phyloP scores from a whole-genome alignment of 2,797 vertebrate species.

The Basileuterus tristriatus region DNA sequence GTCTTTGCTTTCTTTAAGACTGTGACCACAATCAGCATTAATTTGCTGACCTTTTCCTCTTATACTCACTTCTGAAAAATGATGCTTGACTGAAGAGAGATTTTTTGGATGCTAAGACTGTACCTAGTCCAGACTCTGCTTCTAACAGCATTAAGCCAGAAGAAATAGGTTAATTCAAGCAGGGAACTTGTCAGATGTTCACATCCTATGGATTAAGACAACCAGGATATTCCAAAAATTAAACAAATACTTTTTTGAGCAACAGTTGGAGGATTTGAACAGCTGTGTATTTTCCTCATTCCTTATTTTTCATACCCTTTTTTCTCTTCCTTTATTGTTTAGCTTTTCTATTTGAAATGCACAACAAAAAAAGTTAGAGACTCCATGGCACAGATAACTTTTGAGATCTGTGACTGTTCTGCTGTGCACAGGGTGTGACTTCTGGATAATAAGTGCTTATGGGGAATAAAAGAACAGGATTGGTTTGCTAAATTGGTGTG shows the following conservation, averaged over 20 bases:
- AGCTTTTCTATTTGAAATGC: neutral
- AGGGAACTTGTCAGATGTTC: neutral
- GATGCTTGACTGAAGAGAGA: neutral
- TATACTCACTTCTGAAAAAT: neutral
- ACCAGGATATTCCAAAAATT: constrained; percentile 17
- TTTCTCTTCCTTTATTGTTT: neutral
- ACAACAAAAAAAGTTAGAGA: neutral
- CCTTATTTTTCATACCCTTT: neutral
- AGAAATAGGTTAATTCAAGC: constrained; percentile 27
- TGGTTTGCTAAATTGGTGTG: neutral
- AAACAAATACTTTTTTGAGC: neutral
- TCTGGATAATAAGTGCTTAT: neutral
- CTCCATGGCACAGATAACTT: neutral
- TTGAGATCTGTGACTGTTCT: neutral
- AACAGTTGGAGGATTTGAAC: neutral
- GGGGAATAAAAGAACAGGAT: neutral
- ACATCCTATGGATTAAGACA: constrained; percentile 1
- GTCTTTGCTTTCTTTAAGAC: neutral
- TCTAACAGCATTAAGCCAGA: neutral
- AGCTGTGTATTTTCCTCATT: neutral
- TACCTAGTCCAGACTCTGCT: neutral
- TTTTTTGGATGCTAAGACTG: neutral
- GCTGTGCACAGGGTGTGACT: neutral
- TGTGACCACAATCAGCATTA: neutral
- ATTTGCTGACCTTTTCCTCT: neutral